Base-by-base conservation (phyloP, 2,113 vertebrate genomes). In the Pelobates fuscus region DNA sequence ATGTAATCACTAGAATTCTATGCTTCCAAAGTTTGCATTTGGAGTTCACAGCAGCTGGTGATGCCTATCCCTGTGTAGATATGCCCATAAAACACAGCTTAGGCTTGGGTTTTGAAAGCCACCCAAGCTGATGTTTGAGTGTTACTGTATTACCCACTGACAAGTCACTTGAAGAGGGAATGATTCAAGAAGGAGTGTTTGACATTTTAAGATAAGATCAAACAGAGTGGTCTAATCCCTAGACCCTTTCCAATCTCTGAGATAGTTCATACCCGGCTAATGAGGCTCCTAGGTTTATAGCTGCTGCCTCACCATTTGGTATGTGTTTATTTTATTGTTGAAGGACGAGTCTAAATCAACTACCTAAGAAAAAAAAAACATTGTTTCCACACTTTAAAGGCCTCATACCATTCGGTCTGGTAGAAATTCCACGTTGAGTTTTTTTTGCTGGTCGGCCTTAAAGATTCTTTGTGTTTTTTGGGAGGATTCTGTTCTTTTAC, bases 281-380 rank as follows among this genome's bases (percentile, higher is more conserved):
- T 25, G 63, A 76, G 63, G 21, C 66, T 77, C 70, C 72, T 10
- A 69, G 20, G 79, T 80, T 55, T 81, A 37, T 0, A 1, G 65
- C 59, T 65, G 18, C 41, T 8, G 52, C 68, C 64, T 11, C 20
- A 15, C 26, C 18, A 11, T 18, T 46, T 70, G 25, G 57, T 25
- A 66, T 79, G 46, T 72, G 71, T 67, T 83, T 80, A 79, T 81
- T 80, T 77, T 74, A 81, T 78, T 55, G 20, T 49, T 64, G 64
- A 49, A 78, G 69, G 67, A 52, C 32, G 32, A 80, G 30, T 26
- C 59, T 71, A 73, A 46, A 41, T 54, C 77, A 83, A 23, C 43
- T 52, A 57, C 70, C 25, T 70, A n/a, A 29, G n/a, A n/a, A 37
- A 59, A 26, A n/a, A 37, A 59, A 64, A 41, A 43, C 44, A 8